These are phyloP conservation scores for Anarrhichthys ocellatus DNA, from an alignment of 2,113 vertebrate genomes.

Conservation along the genomic window DNA sequence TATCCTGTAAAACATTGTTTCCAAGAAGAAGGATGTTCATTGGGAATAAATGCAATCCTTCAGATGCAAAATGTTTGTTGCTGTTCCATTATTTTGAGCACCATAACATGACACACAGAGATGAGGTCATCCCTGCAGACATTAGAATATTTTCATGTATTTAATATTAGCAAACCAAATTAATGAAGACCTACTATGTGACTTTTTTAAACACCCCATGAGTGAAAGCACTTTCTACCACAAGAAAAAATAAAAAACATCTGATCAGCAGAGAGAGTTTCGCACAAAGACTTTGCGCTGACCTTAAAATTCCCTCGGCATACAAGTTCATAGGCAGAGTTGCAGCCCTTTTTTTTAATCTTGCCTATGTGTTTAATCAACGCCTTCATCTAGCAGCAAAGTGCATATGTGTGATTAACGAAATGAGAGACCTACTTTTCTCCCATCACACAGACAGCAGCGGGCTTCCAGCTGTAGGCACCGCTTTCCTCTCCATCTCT, in stretches of 20 bases:
- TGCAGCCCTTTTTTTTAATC: constrained; percentile 25
- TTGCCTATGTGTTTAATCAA: constrained; percentile 66
- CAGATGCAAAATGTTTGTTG: not conserved
- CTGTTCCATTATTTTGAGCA: not conserved
- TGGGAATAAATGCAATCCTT: not conserved
- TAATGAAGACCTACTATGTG: not conserved
- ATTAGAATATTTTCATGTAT: not conserved
- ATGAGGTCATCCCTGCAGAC: not conserved
- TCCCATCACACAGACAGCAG: constrained; percentile 55
- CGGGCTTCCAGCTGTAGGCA: constrained; percentile 61
- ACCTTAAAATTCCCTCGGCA: constrained; percentile 23
- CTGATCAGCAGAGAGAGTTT: constrained; percentile 3
- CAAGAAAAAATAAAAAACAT: not conserved
- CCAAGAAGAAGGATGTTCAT: not conserved
- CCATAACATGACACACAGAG: not conserved
- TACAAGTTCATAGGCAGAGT: constrained; percentile 6
- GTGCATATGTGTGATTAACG: constrained; percentile 70
- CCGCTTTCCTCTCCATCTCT: constrained; percentile 22
- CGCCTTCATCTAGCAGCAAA: constrained; percentile 59
- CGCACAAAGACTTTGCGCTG: constrained; percentile 8
- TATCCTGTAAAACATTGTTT: not conserved
- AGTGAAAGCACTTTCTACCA: not conserved
- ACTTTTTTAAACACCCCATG: not conserved
- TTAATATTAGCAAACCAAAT: not conserved
- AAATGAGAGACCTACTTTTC: constrained; percentile 73